Evolutionary conservation across 2,113 vertebrate species (phyloP).

Genomic region (Madoqua kirkii): DNA sequence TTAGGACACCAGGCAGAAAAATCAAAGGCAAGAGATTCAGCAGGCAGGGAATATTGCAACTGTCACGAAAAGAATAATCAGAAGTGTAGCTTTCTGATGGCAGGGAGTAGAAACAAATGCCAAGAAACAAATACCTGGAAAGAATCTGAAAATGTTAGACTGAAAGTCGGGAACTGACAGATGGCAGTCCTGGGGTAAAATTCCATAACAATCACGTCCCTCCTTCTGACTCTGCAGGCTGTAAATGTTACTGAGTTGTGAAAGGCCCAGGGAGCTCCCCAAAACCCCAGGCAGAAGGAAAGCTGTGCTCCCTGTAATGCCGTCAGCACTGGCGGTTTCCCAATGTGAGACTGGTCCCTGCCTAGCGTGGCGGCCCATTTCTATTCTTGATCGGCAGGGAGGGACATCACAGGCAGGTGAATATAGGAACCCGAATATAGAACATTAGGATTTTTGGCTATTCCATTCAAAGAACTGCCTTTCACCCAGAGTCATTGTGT

Average conservation of each 20-base stretch:
- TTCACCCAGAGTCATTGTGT: background rate
- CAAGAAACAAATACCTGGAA: background rate
- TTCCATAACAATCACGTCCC: background rate
- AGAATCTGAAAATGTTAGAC: background rate
- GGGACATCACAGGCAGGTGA: background rate
- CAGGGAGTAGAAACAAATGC: background rate
- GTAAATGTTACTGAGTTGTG: background rate
- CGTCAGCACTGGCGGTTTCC: background rate
- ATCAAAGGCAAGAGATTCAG: constrained; percentile 30
- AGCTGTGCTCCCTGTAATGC: background rate
- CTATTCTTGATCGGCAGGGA: background rate
- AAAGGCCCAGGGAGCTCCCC: background rate
- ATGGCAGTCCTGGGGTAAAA: background rate
- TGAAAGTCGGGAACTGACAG: background rate
- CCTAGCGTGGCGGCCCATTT: no score
- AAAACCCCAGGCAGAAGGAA: background rate
- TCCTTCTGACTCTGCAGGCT: background rate
- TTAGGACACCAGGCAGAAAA: constrained; percentile 13
- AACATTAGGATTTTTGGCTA: background rate
- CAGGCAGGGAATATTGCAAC: background rate
- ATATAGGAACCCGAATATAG: fast-evolving
- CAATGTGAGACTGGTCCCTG: background rate
- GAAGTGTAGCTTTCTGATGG: background rate
- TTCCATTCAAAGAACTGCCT: background rate
- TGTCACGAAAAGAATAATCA: background rate